Conservation (phyloP, 2,888 invertebrate genomes). For the Patella ulyssiponensis region DNA sequence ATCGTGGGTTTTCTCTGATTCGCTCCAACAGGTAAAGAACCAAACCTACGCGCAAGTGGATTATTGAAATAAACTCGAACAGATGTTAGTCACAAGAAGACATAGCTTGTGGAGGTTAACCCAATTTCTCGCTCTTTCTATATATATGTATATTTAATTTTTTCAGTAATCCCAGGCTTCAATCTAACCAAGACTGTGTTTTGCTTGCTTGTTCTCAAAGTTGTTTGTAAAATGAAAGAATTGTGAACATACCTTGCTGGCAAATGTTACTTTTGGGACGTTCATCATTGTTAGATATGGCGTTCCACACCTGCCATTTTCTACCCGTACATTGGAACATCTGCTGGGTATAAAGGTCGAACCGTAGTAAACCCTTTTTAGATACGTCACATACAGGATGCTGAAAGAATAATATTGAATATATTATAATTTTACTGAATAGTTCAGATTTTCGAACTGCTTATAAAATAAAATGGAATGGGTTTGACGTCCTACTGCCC, state of each 20-base stretch:
- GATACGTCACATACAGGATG: constrained; percentile 61
- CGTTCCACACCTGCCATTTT: constrained; percentile 64
- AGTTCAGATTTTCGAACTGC: constrained; percentile 24
- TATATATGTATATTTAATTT: not conserved
- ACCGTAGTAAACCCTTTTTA: constrained; percentile 65
- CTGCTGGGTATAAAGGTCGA: constrained; percentile 60
- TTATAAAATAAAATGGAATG: no score
- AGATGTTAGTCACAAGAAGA: no score
- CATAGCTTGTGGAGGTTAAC: not conserved
- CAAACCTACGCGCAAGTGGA: no score
- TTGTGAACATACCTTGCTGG: constrained; percentile 45
- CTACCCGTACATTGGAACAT: constrained; percentile 67
- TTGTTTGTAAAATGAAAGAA: not conserved
- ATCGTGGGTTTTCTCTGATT: no score
- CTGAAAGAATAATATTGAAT: constrained; percentile 32
- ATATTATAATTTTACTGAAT: not conserved
- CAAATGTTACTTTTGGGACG: constrained; percentile 48
- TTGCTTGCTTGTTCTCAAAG: not conserved
- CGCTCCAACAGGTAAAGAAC: no score
- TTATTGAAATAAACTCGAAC: no score
- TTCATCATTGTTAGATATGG: constrained; percentile 53
- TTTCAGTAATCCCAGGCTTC: not conserved
- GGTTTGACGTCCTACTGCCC: no score
- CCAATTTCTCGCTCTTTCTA: not conserved
- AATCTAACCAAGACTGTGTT: not conserved